phyloP scores from a whole-genome alignment of 2,113 vertebrate species.

The Sinocyclocheilus anshuiensis region DNA sequence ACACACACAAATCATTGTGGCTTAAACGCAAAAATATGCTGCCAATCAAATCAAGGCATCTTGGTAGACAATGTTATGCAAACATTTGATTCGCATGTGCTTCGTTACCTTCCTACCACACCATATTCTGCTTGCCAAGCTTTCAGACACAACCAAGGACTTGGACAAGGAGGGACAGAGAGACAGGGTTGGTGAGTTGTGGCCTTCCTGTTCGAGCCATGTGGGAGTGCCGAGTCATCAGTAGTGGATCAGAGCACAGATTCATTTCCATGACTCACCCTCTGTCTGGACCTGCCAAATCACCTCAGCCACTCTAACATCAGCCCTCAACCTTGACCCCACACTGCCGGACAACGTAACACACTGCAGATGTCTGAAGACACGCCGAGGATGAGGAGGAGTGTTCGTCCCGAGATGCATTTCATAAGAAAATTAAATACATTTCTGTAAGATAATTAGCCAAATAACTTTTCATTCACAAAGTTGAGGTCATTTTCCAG shows the following conservation, averaged over 20 bases:
- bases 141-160: neutral
- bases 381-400: neutral
- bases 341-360: slow-evolving; percentile 44
- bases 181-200: neutral
- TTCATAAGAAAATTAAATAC: slow-evolving; percentile 10
- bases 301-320: neutral
- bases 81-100: neutral
- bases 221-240: slow-evolving; percentile 38
- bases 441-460: neutral
- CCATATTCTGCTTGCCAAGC: neutral
- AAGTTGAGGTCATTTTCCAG: slow-evolving; percentile 3
- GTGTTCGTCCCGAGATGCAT: neutral
- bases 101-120: neutral
- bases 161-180: neutral
- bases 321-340: slow-evolving; percentile 62
- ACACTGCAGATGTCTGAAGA: neutral
- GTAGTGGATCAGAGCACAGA: slow-evolving; percentile 26
- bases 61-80: neutral
- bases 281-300: slow-evolving; percentile 42
- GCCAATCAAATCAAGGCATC: neutral
- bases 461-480: slow-evolving; percentile 14
- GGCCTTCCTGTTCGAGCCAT: slow-evolving; percentile 22
- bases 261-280: slow-evolving; percentile 71
- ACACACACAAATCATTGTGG: neutral
- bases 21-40: neutral